phyloP scores from a whole-genome alignment of 2,888 invertebrate species.

The Ischnus inquisitorius region DNA sequence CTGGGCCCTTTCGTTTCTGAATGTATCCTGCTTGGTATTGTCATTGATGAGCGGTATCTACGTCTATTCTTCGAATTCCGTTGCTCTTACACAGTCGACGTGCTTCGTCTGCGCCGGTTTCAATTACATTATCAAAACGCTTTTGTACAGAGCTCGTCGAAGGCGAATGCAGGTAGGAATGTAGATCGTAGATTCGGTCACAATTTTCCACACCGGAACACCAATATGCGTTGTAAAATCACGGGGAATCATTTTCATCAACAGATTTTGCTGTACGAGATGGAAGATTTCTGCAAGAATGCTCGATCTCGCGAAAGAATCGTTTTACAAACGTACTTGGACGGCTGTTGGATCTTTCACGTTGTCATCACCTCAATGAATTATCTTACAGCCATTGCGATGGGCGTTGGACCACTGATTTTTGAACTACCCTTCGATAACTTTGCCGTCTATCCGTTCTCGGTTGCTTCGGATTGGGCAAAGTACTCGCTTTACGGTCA shows the following conservation, averaged over 20 bases:
- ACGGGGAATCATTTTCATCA: neutral
- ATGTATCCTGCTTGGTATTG: conserved; percentile 2
- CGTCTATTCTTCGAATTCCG: neutral
- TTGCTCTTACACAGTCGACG: conserved; percentile 28
- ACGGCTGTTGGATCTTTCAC: conserved; percentile 45
- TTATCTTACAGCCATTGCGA: conserved; percentile 51
- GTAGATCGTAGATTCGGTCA: neutral
- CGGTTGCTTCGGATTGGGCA: conserved; percentile 20
- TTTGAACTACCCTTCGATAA: conserved; percentile 25
- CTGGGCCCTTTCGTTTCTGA: conserved; percentile 29
- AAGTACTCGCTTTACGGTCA: conserved; percentile 32
- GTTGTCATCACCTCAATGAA: conserved; percentile 22
- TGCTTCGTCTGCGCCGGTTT: conserved; percentile 9
- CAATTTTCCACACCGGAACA: neutral
- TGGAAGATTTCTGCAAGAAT: conserved; percentile 68
- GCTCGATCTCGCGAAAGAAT: conserved; percentile 33
- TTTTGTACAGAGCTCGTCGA: conserved; percentile 57
- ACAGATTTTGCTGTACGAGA: conserved; percentile 38
- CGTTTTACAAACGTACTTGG: conserved; percentile 62
- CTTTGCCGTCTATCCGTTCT: conserved; percentile 53
- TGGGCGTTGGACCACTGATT: conserved; percentile 66
- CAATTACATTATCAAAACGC: conserved; percentile 63
- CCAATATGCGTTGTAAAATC: too few relatives aligned
- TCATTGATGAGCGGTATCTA: conserved; percentile 28
- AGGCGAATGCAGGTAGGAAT: conserved; percentile 57